Conservation (phyloP, 1,140 invertebrate genomes). For the Zaprionus capensis region DNA sequence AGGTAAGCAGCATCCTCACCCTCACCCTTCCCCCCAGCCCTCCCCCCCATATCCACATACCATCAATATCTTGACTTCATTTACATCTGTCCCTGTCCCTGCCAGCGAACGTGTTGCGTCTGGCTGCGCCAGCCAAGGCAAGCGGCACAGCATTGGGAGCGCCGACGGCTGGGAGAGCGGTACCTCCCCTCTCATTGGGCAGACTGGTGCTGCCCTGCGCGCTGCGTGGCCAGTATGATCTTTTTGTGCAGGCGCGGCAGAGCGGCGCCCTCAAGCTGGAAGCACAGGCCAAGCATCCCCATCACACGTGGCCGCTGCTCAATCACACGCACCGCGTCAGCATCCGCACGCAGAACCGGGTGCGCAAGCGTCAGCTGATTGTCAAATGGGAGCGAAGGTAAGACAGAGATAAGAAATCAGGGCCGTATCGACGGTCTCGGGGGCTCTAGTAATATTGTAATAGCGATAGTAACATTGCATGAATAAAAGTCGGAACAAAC, state of each 20-base stretch:
- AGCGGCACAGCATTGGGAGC: background rate
- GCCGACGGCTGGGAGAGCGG: background rate
- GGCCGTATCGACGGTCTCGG: too few relatives aligned
- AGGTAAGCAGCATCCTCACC: constrained; percentile 53
- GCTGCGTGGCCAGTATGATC: constrained; percentile 76
- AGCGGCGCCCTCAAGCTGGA: constrained; percentile 74
- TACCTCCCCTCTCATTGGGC: constrained; percentile 36
- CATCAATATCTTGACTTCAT: constrained; percentile 2
- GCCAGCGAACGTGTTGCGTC: constrained; percentile 70
- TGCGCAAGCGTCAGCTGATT: constrained; percentile 80
- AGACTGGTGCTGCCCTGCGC: constrained; percentile 78
- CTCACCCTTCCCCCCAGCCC: background rate
- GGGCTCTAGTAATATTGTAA: too few relatives aligned
- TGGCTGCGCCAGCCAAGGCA: constrained; percentile 46
- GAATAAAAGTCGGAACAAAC: too few relatives aligned
- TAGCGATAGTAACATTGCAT: too few relatives aligned
- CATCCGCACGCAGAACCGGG: constrained; percentile 79
- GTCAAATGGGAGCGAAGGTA: constrained; percentile 83
- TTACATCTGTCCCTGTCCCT: constrained; percentile 6
- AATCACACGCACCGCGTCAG: constrained; percentile 70
- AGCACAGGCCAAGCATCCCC: constrained; percentile 72
- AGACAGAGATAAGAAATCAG: constrained; percentile 5
- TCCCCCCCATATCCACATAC: background rate
- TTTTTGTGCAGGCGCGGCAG: constrained; percentile 73
- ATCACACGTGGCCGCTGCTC: constrained; percentile 70